Base-by-base conservation (phyloP, 2,888 invertebrate species). In the Amblyjoppa fuscipennis region DNA sequence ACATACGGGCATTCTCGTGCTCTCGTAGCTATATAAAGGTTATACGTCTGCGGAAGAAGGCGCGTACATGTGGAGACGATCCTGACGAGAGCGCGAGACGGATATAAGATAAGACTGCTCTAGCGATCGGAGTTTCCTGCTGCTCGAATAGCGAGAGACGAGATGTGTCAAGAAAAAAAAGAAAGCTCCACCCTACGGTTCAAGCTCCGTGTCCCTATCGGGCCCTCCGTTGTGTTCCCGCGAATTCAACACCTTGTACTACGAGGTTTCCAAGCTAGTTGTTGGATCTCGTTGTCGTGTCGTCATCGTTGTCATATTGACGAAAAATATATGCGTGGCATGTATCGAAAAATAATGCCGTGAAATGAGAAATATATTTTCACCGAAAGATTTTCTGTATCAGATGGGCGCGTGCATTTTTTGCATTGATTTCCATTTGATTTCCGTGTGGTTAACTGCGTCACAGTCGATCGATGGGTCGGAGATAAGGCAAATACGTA, bases 121-220 rank as follows among this genome's bases (percentile, higher is more conserved):
- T n/a, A 31, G 34, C 25, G 64, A 75, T 83, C 45, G 16, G 25
- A 71, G 41, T 16, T 70, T 75, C 74, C 75, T 64, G 64, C 59
- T 28, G 25, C 59, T 59, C 11, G 59, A 59, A 28, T 28, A 25
- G 28, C 28, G 28, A 13, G 25, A 13, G 59, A 59, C 59, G 59
- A 59, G 59, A 28, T 5, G 11, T 13, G 25, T 25, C 13, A 13
- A 9, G 20, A 56, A 59, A 9, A 59, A 59, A 59, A 28, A 59
- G 25, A 13, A 59, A 25, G 28, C 45, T 49, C 0, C 45, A 49
- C 16, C 45, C 45, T 49, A 16, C 45, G 13, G 4, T 16, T 49
- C 45, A 49, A 4, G 16, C 16, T 45, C 41, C 9, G 0, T 3
- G 45, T 45, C 13, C 11, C 11, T 45, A 45, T 45, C 13, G 45